Evolutionary conservation across 2,888 invertebrate genomes (phyloP), one percentile per base, ranked within the genome.

Genomic region (Drosophila kuntzei): DNA sequence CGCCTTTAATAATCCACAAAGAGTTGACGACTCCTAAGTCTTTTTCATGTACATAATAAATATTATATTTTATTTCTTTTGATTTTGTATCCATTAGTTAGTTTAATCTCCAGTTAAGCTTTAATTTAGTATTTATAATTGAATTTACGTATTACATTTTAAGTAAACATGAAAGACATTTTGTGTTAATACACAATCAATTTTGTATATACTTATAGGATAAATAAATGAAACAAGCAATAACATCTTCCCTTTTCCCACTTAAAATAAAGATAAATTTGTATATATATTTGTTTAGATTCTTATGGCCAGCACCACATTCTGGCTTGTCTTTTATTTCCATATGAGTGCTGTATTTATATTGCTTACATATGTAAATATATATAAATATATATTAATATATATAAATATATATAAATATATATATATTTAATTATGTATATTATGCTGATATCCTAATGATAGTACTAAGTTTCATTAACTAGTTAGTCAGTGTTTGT

Each of bases 1-100:
- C 68, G 76, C 88, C 39, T 79, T 89, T 63, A 69, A 77, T 59
- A 80, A 75, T 71, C 46, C 66, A 18, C 64, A 47, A 44, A 36
- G 58, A 59, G 69, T 79, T 54, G 55, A 16, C 41, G 54, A 54
- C 36, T 59, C 50, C 20, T 75, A 68, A 46, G 32, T 11, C 44
- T 41, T 3, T 43, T 36, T 11, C 22, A 39, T 50, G 59, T 59
- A 55, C n/a, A 50, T 43, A 54, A 71, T 65, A 20, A 71, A 82
- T 69, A 59, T 14, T 34, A 51, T 46, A 57, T 36, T 32, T 20
- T 39, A 29, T 41, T 39, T n/a, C 36, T 46, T 49, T 63, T 22
- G 11, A 27, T 20, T 53, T 39, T 22, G 11, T 60, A 25, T 51
- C 9, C 7, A 16, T 27, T 57, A 57, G 64, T 8, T 64, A 64